Evolutionary conservation across 1,140 invertebrate genomes (phyloP), one percentile per base, ranked within the genome.

Genomic region (Pseudomyrmex flavicornis): DNA sequence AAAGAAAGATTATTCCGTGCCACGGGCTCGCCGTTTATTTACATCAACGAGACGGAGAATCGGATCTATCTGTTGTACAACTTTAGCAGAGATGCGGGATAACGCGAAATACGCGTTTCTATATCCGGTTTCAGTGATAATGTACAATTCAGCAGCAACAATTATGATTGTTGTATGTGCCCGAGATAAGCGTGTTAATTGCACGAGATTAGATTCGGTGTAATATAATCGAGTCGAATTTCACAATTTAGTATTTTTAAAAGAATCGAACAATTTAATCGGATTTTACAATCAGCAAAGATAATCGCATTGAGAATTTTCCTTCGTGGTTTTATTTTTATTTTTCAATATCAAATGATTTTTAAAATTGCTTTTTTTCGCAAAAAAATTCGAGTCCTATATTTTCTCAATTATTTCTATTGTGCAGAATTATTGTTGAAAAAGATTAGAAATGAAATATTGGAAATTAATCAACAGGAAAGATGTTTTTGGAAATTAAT

Each of bases 91-190:
- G 12, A 52, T 9, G 13, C 20, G 10, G 13, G 35, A n/a, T 44
- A 72, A 58, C 7, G 26, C 12, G 17, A 35, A 35, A 35, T 35
- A 12, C 46, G n/a, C 10, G n/a, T 76, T 52, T 52, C 20, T 7
- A 65, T 35, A 15, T 52, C 58, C 22, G 26, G 22, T n/a, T 76
- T 76, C 20, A 17, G 12, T 61, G 22, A 13, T 65, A 54, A 76
- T 44, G 74, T 35, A 66, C 44, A 77, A 66, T 77, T 77, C 62
- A 77, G 66, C 66, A 46, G 10, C 74, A 65, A 76, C 26, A 76
- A 77, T 77, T 66, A 44, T 20, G 17, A 12, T 48, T 56, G 22
- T 66, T 66, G 44, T 76, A 52, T 20, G 13, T 17, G 0, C n/a
- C 54, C 13, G 61, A 35, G 61, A 66, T 65, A 66, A 20, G 15